These are phyloP conservation scores for Lepas anatifera DNA, from an alignment of 2,888 invertebrate species.

Conservation along the genomic window DNA sequence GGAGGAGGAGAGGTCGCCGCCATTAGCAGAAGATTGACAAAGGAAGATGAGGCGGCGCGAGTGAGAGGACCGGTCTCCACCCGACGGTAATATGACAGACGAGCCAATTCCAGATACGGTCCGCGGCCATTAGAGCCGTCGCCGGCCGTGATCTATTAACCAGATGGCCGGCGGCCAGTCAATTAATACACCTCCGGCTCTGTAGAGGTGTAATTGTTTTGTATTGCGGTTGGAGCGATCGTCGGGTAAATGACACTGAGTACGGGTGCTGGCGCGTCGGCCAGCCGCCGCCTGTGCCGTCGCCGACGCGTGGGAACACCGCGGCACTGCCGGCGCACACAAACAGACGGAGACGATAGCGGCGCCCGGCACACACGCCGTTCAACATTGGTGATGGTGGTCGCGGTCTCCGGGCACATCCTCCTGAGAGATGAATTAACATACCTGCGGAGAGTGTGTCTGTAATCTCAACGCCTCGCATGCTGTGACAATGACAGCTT, in stretches of 20 bases:
- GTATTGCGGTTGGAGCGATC: background rate
- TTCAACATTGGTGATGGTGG: too few species aligned
- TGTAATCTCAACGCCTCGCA: too few species aligned
- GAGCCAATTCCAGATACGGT: background rate
- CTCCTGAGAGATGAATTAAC: too few species aligned
- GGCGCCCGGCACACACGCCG: background rate
- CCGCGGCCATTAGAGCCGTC: background rate
- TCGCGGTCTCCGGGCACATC: too few species aligned
- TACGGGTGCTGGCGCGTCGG: background rate
- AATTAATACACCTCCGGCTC: background rate
- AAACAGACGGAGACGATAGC: background rate
- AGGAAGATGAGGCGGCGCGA: background rate
- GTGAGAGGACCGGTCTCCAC: background rate
- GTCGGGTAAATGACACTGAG: background rate
- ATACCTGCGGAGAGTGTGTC: too few species aligned
- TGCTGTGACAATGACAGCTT: too few species aligned
- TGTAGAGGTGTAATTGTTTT: conserved; percentile 7
- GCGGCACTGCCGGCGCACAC: background rate
- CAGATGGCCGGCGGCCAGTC: background rate
- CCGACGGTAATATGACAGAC: background rate
- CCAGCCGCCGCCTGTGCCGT: background rate
- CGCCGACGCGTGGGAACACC: background rate
- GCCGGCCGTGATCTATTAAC: background rate
- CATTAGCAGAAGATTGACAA: background rate
- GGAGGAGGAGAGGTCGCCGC: too few species aligned